Evolutionary conservation across 2,113 vertebrate genomes (phyloP), one percentile per base, ranked within the genome.

Genomic region (Chascanopsetta lugubris): DNA sequence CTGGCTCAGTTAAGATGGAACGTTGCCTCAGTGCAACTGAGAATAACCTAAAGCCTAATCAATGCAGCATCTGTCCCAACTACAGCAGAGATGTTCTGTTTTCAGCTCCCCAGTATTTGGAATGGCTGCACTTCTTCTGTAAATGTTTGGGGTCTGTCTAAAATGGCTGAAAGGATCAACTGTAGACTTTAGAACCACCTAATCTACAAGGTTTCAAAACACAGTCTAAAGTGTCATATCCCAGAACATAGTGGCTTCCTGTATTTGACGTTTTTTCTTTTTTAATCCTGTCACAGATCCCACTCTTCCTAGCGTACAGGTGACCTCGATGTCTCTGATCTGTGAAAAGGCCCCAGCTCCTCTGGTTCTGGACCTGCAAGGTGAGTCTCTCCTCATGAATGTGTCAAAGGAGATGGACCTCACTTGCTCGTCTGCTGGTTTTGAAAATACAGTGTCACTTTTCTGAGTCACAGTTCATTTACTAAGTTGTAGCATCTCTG

Each of bases 311-410:
- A 98, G 97, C 0, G 96, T 98, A 40, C 87, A 94, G 46, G 96
- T 98, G 85, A 97, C 93, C 40, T 93, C 93, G 61, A 90, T 98
- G 88, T 93, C 93, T 20, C 79, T 98, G 85, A 75, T 97, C 15
- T 97, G 96, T 5, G 70, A 92, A 13, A 69, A 62, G 0, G 91
- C 96, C 32, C 96, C 96, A 0, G 87, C 89, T 1, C 94, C 95
- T 1, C 88, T 98, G 82, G 82, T 94, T 55, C 87, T 98, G 80
- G 94, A 98, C 80, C 90, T 98, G 79, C 92, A 85, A 79, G 96
- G 96, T 97, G 79, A 92, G 91, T 57, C 6, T 10, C 9, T 5
- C 5, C 22, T 40, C 43, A 2, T 57, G 29, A 21, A 45, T 18
- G 0, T 6, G 34, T 5, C 10, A 36, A n/a, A n/a, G n/a, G n/a